Percentiles rank a stretch among this genome's conserved stretches.
Conservation (phyloP, 2,888 invertebrate genomes). For the Nemoura dubitans region DNA sequence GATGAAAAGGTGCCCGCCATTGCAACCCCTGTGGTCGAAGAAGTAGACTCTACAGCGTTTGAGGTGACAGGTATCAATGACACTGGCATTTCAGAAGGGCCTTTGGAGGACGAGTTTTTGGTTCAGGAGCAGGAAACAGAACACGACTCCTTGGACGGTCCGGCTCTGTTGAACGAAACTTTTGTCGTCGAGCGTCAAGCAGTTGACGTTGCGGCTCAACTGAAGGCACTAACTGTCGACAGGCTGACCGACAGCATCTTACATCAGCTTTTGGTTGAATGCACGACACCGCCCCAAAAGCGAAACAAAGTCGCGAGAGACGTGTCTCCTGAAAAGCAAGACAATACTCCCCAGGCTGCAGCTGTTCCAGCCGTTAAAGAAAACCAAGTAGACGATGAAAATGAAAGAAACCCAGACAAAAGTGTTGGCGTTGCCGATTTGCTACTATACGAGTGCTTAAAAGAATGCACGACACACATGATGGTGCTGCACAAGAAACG, state of each 20-base stretch:
- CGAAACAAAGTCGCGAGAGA: neutral
- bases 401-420: conserved; percentile 24
- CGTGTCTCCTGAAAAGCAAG: neutral
- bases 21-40: neutral
- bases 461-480: conserved; percentile 33
- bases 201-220: neutral
- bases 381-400: too few species aligned
- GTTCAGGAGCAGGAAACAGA: neutral
- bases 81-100: conserved; percentile 26
- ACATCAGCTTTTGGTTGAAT: neutral
- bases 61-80: neutral
- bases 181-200: neutral
- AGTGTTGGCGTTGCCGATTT: conserved; percentile 8
- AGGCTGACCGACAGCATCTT: neutral
- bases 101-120: neutral
- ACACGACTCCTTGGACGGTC: neutral
- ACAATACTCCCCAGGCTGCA: too few species aligned
- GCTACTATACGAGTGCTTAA: conserved; percentile 38
- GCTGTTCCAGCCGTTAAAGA: neutral
- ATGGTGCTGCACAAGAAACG: neutral
- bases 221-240: neutral
- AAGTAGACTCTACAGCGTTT: neutral
- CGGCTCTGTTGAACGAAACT: neutral
- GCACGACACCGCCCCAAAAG: neutral
- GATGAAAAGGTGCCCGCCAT: neutral